Base-by-base conservation (phyloP, 2,888 invertebrate species). In the Meganola albula region DNA sequence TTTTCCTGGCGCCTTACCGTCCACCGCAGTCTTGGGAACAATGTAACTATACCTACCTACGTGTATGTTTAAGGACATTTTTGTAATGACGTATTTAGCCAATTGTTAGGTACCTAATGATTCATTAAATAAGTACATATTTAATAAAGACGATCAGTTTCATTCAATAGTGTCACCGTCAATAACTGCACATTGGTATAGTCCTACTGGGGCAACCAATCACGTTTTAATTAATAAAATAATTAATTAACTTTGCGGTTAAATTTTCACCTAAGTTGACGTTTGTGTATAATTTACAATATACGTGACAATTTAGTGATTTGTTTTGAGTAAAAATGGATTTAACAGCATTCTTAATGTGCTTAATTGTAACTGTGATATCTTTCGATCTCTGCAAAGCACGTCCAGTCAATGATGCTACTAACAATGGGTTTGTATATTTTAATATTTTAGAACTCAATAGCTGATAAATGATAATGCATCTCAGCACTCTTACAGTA, bases 161-260 rank as follows among this genome's bases (percentile, higher is more conserved):
- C 25, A 40, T 35, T 49, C 37, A 34, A 42, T 49, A 59, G 49
- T 50, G 46, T 51, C 45, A 41, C 48, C n/a, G 20, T 20, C 20
- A 6, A 22, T 34, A 33, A 50, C 50, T 48, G 51, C 40, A 48
- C 47, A 48, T 60, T 59, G 63, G 58, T 61, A 63, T 60, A 63
- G 62, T 57, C 57, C 58, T 58, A 37, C 47, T 48, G 43, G 58
- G 63, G 46, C 47, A 12, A 55, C 58, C 58, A 59, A 55, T 20
- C 8, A n/a, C 54, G 54, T 30, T 47, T 39, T 44, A 44, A 48
- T 44, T 34, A 42, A 1, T 32, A 36, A 44, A 42, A 1, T 31
- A 34, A 45, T 48, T 40, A 48, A 48, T 36, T 44, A 44, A 39
- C 32, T 30, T 43, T 47, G 42, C 35, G 40, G 40, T 44, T 33